Percentiles rank a stretch among this genome's conserved stretches.
Conservation (phyloP, 1,140 invertebrate species). For the Diplogasteroides magnus region DNA sequence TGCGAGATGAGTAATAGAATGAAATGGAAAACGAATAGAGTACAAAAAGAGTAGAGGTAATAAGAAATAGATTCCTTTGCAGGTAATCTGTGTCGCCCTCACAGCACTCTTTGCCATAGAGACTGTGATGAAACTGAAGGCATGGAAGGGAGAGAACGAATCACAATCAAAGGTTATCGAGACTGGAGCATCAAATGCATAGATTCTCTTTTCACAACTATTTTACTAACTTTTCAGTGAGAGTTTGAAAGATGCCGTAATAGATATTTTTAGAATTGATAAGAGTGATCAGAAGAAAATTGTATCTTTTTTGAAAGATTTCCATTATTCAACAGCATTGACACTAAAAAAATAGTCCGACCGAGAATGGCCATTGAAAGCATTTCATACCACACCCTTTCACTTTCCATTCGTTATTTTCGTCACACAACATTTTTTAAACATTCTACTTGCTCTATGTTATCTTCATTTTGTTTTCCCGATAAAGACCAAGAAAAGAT, state of each 20-base stretch:
- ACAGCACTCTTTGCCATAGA: slow-evolving; percentile 49
- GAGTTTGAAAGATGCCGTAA: neutral
- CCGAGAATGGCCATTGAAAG: neutral
- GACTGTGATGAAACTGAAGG: slow-evolving; percentile 48
- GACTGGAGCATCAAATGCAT: slow-evolving; percentile 12
- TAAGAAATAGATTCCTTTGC: slow-evolving; percentile 8
- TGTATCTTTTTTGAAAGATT: too few species aligned
- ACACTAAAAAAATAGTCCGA: neutral
- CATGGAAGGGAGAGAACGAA: slow-evolving; percentile 47
- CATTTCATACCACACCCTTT: neutral
- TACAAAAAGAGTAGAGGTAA: neutral
- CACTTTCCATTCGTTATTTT: neutral
- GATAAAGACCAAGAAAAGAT: slow-evolving; percentile 8
- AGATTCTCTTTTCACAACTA: neutral
- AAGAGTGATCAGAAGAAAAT: neutral
- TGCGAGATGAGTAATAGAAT: too few species aligned
- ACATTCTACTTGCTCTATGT: neutral
- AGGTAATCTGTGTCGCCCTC: slow-evolving; percentile 51
- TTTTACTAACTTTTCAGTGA: neutral
- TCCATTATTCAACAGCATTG: too few species aligned
- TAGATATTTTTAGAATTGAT: neutral
- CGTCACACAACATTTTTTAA: neutral
- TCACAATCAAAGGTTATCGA: slow-evolving; percentile 20
- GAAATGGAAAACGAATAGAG: neutral
- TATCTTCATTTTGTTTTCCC: slow-evolving; percentile 8